Percentiles rank a stretch among this genome's conserved stretches.
Conservation (phyloP, 2,797 vertebrate genomes). For the Darevskia nairensis region DNA sequence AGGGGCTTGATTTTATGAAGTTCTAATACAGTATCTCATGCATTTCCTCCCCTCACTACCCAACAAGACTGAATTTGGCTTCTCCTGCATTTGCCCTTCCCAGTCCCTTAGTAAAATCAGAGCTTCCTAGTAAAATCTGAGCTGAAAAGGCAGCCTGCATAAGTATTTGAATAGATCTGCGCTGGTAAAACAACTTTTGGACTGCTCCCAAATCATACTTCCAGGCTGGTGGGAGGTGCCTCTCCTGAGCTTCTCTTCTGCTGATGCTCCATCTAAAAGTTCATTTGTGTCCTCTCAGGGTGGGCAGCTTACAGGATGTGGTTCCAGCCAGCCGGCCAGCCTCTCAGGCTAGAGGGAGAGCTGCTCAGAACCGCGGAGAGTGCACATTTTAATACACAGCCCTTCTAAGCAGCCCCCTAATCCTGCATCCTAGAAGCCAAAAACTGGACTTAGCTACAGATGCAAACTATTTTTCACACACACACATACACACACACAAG, state of each 20-base stretch:
- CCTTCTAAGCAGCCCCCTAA: constrained; percentile 61
- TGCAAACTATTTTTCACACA: constrained; percentile 68
- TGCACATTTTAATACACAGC: constrained; percentile 62
- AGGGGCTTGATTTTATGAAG: neutral
- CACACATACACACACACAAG: constrained; percentile 22
- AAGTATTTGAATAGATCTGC: neutral
- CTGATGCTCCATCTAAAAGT: neutral
- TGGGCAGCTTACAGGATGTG: neutral
- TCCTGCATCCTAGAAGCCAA: constrained; percentile 71
- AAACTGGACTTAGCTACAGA: constrained; percentile 75
- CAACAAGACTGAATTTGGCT: neutral
- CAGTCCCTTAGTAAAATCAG: neutral
- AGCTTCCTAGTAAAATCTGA: neutral
- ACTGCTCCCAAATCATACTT: neutral
- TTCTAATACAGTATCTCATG: neutral
- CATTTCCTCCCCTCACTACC: too few species aligned
- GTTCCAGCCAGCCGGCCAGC: neutral
- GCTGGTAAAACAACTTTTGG: neutral
- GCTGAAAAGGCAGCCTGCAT: neutral
- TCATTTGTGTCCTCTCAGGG: neutral
- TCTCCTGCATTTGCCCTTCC: neutral
- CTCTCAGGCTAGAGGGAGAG: neutral
- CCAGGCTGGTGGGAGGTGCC: neutral
- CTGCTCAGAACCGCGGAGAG: constrained; percentile 45
- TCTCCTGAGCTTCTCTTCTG: neutral